phyloP scores from a whole-genome alignment of 2,113 vertebrate species.

The Argyrosomus japonicus region DNA sequence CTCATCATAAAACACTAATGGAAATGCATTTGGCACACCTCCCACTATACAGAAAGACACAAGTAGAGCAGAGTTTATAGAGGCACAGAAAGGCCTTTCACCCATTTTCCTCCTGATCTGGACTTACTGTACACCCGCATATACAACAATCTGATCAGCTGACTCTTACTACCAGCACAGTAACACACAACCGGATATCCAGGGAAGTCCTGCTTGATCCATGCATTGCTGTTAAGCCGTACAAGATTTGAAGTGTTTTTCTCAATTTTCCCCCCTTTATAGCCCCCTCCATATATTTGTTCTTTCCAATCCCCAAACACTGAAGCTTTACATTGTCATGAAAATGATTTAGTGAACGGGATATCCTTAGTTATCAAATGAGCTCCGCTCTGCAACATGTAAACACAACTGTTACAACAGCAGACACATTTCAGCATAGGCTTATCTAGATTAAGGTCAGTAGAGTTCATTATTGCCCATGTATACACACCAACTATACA shows the following conservation, averaged over 20 bases:
- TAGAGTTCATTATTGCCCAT: background rate
- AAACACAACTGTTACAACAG: background rate
- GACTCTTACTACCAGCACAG: slow-evolving; percentile 28
- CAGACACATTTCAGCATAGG: background rate
- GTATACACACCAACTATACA: background rate
- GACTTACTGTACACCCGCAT: slow-evolving; percentile 33
- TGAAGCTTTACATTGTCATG: background rate
- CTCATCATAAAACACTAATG: background rate
- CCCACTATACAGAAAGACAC: background rate
- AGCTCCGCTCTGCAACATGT: background rate
- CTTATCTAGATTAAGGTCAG: background rate
- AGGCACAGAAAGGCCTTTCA: slow-evolving; percentile 27
- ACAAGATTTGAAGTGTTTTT: background rate
- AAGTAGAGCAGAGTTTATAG: background rate
- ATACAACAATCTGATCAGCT: slow-evolving; percentile 37
- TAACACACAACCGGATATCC: slow-evolving; percentile 1
- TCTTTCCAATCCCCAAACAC: background rate
- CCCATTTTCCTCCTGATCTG: slow-evolving; percentile 32
- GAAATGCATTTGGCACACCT: background rate
- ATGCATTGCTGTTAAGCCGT: background rate
- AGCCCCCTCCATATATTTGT: background rate
- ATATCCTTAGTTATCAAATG: background rate
- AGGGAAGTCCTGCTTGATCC: background rate
- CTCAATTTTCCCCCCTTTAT: background rate
- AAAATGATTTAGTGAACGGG: too few relatives aligned